A percentile compares a stretch with the other conserved stretches of the same genome.
Evolutionary conservation across 2,113 vertebrate species (phyloP).

Genomic region (Panurus biarmicus): DNA sequence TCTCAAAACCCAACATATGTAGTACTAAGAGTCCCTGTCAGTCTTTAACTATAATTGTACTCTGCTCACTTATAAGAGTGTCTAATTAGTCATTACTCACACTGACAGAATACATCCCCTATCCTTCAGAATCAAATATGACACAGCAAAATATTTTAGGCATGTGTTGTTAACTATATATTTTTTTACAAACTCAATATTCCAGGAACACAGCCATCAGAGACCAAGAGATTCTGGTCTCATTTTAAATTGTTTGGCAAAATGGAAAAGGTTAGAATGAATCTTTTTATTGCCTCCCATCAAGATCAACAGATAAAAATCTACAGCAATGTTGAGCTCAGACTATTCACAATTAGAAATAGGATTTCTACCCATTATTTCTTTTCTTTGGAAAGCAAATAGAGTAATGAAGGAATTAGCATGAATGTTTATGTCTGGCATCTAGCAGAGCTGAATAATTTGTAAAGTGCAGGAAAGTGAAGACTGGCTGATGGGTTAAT

Average conservation of each 20-base stretch:
- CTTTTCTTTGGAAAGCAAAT: slow-evolving; percentile 12
- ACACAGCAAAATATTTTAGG: slow-evolving; percentile 39
- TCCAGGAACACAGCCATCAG: background rate
- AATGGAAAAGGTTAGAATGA: background rate
- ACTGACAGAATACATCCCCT: background rate
- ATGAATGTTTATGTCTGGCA: background rate
- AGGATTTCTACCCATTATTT: background rate
- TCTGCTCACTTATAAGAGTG: background rate
- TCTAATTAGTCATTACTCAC: slow-evolving; percentile 39
- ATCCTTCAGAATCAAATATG: slow-evolving; percentile 7
- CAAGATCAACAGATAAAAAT: background rate
- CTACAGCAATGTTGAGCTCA: background rate
- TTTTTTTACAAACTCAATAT: slow-evolving; percentile 19
- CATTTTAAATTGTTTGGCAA: slow-evolving; percentile 21
- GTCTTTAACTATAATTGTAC: background rate
- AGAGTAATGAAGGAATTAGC: slow-evolving; percentile 14
- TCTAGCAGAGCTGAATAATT: slow-evolving; percentile 11
- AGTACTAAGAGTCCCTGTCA: background rate
- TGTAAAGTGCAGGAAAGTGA: background rate
- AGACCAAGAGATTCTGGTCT: slow-evolving; percentile 17
- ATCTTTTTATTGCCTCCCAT: background rate
- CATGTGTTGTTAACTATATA: background rate
- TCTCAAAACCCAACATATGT: background rate
- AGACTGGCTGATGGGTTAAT: slow-evolving; percentile 33
- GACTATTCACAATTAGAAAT: background rate